Evolutionary conservation across 2,797 vertebrate species (phyloP).

Genomic region (Galagoides demidoff): DNA sequence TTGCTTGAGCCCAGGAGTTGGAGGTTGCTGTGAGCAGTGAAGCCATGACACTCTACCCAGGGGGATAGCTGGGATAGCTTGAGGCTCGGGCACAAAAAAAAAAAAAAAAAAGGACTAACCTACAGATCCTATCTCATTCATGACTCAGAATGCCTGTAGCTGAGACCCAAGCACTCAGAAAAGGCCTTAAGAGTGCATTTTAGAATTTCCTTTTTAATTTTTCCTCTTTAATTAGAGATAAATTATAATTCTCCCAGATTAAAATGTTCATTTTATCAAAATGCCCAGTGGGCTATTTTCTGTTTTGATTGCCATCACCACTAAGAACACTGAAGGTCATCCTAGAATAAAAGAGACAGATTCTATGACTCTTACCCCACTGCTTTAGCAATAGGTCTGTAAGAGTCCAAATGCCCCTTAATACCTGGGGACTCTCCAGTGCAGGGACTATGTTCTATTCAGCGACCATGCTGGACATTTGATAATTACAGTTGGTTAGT

Average conservation of each 20-base stretch:
- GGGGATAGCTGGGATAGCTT: too few species aligned
- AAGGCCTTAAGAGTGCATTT: background rate
- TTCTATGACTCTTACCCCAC: background rate
- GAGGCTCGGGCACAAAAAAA: too few species aligned
- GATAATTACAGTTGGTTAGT: background rate
- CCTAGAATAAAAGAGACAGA: background rate
- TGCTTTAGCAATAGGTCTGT: background rate
- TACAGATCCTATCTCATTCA: too few species aligned
- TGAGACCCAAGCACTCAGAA: background rate
- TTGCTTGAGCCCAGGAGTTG: too few species aligned
- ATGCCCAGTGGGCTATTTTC: background rate
- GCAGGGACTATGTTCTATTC: background rate
- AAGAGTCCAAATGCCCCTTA: background rate
- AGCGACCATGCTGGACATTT: background rate
- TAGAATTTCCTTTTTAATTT: constrained; percentile 20
- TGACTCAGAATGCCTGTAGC: background rate
- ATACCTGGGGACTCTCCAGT: background rate
- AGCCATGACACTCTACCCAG: too few species aligned
- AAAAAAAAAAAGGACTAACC: too few species aligned
- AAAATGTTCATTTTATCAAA: background rate
- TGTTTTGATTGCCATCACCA: background rate
- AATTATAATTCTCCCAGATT: background rate
- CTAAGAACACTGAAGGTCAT: background rate
- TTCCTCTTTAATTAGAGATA: constrained; percentile 40
- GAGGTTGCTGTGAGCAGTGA: too few species aligned